Evolutionary conservation across 2,797 vertebrate genomes (phyloP).

Genomic region (Myotis daubentonii): DNA sequence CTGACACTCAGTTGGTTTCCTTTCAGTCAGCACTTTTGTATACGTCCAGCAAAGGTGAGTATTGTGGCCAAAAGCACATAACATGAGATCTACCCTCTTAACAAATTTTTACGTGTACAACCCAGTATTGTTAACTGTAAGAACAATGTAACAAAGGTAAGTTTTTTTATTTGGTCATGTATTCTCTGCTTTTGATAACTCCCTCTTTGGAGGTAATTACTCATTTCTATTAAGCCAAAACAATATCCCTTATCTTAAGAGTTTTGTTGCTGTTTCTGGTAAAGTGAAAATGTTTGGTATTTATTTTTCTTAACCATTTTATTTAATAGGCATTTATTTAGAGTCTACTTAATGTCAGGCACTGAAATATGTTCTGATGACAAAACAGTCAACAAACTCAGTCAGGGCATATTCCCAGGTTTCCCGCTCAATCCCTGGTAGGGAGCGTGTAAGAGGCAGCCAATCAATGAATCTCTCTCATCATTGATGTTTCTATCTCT

Average conservation of each 20-base stretch:
- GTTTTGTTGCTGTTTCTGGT: not conserved
- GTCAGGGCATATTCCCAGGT: not conserved
- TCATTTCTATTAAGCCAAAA: not conserved
- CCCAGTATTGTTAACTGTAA: not conserved
- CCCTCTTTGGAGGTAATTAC: not conserved
- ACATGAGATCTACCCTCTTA: not conserved
- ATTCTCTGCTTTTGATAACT: not conserved
- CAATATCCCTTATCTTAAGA: constrained; percentile 15
- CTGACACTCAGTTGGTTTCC: constrained; percentile 95
- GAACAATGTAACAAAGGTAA: constrained; percentile 88
- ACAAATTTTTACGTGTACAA: not conserved
- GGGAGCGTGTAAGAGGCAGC: not conserved
- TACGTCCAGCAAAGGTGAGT: constrained; percentile 97
- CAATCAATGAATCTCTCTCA: not conserved
- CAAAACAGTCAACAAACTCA: not conserved
- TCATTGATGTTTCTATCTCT: not conserved
- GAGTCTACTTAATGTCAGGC: not conserved
- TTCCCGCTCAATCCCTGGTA: not conserved
- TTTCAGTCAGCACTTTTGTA: constrained; percentile 98
- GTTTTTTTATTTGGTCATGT: not conserved
- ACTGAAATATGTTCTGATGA: not conserved
- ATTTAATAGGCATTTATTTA: constrained; percentile 5
- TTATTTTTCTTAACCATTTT: constrained; percentile 22
- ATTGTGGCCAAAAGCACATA: not conserved
- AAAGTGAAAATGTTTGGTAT: constrained; percentile 11